Evolutionary conservation across 2,797 vertebrate species (phyloP), one percentile per base, ranked within the genome.

Genomic region (Enteromius trimaculatus): DNA sequence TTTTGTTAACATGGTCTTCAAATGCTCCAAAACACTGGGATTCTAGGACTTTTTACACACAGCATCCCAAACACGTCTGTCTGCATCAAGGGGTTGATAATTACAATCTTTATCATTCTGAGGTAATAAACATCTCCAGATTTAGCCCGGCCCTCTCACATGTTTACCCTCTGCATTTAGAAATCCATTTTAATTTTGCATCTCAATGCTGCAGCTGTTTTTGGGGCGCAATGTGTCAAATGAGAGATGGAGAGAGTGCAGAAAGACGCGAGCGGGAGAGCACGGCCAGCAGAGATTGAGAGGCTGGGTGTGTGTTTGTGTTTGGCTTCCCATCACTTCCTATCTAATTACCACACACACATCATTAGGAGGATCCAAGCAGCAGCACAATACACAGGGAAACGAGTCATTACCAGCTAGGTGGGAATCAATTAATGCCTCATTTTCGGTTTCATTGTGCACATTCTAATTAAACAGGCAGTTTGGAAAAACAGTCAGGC

Each of bases 341-440:
- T 78, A 66, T 84, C 89, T 89, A 81, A 87, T 91, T 87, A 90
- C 86, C 80, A 85, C 87, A 85, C 87, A 88, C 87, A 88, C 91
- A 90, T 92, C 90, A 93, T 92, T 92, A 92, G 86, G 87, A 84
- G 83, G 87, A 88, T 91, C 84, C 86, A 90, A 90, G 90, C 79
- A 92, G 86, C 91, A 88, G 88, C 89, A 92, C 88, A 89, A 84
- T 86, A 87, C 86, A 53, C 77, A 86, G 77, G 83, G 86, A 90
- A 91, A 84, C 85, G 84, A 70, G 80, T 90, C 88, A 90, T 93
- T 91, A 92, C 83, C 88, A 77, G 86, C 75, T 49, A 91, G 84
- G 90, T 89, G 90, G 88, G 87, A 91, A 92, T 91, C 84, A 91
- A 92, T 93, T 93, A 92, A 91, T 92, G 89, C 92, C 86, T 90